Conservation (phyloP, 1,140 invertebrate species). For the Himalopsyche phryganea region DNA sequence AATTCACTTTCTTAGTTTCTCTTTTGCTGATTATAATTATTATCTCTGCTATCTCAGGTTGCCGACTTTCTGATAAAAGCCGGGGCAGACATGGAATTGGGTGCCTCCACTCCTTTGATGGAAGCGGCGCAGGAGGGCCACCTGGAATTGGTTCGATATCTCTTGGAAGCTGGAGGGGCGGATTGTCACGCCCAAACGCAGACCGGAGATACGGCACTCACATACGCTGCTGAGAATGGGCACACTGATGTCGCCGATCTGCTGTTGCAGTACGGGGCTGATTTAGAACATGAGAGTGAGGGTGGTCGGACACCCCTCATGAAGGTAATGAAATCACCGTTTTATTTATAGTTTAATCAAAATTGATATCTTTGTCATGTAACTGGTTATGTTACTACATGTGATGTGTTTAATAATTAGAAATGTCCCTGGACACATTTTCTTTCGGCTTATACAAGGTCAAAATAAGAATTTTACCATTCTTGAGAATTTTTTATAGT, state of each 20-base stretch:
- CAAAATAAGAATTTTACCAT: too few species aligned
- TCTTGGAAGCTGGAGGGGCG: constrained; percentile 77
- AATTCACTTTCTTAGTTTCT: too few species aligned
- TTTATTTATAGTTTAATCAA: too few species aligned
- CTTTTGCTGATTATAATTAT: too few species aligned
- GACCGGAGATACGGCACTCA: constrained; percentile 95
- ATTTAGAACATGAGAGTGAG: constrained; percentile 92
- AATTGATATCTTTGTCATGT: too few species aligned
- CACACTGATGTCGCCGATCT: constrained; percentile 92
- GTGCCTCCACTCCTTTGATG: constrained; percentile 96
- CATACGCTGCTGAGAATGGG: constrained; percentile 95
- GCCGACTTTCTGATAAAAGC: constrained; percentile 94
- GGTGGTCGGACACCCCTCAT: constrained; percentile 93
- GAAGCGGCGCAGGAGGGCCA: constrained; percentile 98
- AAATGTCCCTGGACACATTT: too few species aligned
- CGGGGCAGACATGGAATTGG: constrained; percentile 92
- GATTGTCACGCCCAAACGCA: constrained; percentile 91
- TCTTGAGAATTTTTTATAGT: too few species aligned
- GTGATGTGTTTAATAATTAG: too few species aligned
- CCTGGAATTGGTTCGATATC: constrained; percentile 85
- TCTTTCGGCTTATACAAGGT: too few species aligned
- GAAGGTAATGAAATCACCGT: constrained; percentile 65
- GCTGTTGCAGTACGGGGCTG: constrained; percentile 83
- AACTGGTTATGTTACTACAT: too few species aligned
- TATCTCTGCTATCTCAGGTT: constrained; percentile 62